Conservation (phyloP, 1,140 invertebrate species). For the Piezodorus guildinii region DNA sequence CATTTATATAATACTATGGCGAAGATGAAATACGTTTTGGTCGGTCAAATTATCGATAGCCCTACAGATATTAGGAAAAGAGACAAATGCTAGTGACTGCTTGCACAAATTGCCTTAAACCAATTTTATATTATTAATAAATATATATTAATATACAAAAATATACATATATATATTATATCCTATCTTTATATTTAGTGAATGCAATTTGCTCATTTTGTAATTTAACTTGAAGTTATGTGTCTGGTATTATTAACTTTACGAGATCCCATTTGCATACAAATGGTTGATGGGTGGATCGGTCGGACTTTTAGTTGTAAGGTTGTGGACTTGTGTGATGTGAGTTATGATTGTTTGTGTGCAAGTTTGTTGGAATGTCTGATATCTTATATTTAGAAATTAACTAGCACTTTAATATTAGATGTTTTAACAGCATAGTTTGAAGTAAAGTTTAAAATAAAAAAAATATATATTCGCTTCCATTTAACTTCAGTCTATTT, state of each 20-base stretch:
- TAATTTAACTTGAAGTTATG: slow-evolving; percentile 3
- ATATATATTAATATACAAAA: slow-evolving; percentile 1
- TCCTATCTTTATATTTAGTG: slow-evolving; percentile 11
- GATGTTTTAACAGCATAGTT: too few species aligned
- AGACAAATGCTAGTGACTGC: slow-evolving; percentile 3
- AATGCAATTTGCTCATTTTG: slow-evolving; percentile 14
- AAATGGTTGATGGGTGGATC: slow-evolving; percentile 2
- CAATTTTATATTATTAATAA: slow-evolving; percentile 11
- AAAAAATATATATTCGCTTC: too few species aligned
- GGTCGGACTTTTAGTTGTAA: slow-evolving; percentile 13
- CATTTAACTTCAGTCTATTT: too few species aligned
- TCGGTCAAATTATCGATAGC: neutral
- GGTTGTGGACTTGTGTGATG: slow-evolving; percentile 1
- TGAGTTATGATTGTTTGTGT: neutral
- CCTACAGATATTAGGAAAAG: slow-evolving; percentile 4
- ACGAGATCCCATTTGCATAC: neutral
- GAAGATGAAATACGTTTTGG: neutral
- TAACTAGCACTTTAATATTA: neutral
- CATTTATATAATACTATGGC: neutral
- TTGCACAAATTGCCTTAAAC: slow-evolving; percentile 13
- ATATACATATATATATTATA: neutral
- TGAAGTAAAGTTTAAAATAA: too few species aligned
- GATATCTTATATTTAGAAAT: neutral
- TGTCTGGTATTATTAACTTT: slow-evolving; percentile 1
- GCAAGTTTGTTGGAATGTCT: neutral